A percentile compares a stretch with the other conserved stretches of the same genome.
Conservation (phyloP, 2,113 vertebrate genomes). For the Hemiscyllium ocellatum region DNA sequence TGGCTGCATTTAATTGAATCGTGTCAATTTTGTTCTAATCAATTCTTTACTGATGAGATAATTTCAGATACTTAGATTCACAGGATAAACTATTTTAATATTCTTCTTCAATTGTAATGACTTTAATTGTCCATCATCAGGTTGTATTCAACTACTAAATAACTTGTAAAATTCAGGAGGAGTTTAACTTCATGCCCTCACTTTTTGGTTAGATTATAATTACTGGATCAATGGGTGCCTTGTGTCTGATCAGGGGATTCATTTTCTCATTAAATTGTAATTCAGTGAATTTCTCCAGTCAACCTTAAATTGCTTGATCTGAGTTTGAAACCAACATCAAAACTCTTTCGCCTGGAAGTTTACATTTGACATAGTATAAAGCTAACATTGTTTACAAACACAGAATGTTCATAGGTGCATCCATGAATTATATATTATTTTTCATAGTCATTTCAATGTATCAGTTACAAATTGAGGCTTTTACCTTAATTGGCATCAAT, state of each 20-base stretch:
- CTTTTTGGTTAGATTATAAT: conserved; percentile 4
- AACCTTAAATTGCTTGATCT: not conserved
- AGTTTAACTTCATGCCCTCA: not conserved
- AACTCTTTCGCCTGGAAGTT: not conserved
- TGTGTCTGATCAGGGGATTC: not conserved
- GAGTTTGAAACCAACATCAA: not conserved
- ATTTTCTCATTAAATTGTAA: conserved; percentile 1
- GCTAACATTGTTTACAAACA: not conserved
- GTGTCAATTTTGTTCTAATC: not conserved
- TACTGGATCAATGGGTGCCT: not conserved
- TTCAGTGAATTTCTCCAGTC: not conserved
- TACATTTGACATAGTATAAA: not conserved
- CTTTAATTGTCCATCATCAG: not conserved
- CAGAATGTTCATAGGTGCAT: not conserved
- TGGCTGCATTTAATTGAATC: conserved; percentile 17
- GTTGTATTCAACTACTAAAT: not conserved
- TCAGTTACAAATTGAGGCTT: not conserved
- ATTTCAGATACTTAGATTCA: not conserved
- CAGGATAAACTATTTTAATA: not conserved
- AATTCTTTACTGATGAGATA: not conserved
- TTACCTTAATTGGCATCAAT: not conserved
- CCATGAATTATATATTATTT: not conserved
- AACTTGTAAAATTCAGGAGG: not conserved
- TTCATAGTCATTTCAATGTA: not conserved
- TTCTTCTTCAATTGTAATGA: not conserved